phyloP scores from a whole-genome alignment of 2,113 vertebrate genomes.

The Phodopus roborovskii region DNA sequence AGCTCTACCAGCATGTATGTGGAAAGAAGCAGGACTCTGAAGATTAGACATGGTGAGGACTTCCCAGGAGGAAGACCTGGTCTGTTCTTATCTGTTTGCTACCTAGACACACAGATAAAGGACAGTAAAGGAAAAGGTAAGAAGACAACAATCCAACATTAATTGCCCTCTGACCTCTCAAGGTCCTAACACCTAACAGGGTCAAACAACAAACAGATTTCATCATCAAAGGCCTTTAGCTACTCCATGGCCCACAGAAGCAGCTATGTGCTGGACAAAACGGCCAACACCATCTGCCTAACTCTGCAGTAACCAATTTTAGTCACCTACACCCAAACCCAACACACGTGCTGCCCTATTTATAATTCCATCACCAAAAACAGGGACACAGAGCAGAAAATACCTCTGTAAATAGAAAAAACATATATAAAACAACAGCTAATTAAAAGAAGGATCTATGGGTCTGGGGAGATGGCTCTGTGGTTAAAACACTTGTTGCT shows the following conservation, averaged over 20 bases:
- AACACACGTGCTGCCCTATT: background rate
- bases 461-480: background rate
- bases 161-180: slow-evolving; percentile 88
- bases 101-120: slow-evolving; percentile 90
- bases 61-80: slow-evolving; percentile 87
- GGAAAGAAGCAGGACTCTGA: slow-evolving; percentile 90
- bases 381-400: background rate
- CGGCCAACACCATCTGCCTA: background rate
- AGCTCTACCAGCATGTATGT: slow-evolving; percentile 92
- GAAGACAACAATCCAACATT: slow-evolving; percentile 92
- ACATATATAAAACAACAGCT: background rate
- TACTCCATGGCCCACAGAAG: background rate
- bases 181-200: background rate
- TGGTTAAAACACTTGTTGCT: background rate
- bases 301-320: background rate
- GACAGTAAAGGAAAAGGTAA: slow-evolving; percentile 88
- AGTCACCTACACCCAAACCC: background rate
- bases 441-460: background rate
- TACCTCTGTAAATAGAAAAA: background rate
- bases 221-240: background rate
- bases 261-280: background rate
- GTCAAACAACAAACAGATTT: background rate
- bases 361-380: background rate
- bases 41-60: slow-evolving; percentile 91
- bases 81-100: slow-evolving; percentile 89